phyloP scores from a whole-genome alignment of 1,140 invertebrate species.

The Rhopalosiphum padi region DNA sequence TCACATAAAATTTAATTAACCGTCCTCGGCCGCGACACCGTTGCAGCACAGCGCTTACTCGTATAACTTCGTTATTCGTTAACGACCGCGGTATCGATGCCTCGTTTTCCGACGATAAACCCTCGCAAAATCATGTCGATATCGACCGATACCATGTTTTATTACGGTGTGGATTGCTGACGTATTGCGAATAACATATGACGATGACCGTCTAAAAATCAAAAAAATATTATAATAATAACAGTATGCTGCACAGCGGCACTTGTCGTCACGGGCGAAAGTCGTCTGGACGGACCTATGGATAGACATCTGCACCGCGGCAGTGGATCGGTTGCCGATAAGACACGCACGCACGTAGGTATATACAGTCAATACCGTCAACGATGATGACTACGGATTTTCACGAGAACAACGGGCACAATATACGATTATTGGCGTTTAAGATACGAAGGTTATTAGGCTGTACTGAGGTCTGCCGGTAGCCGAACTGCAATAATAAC shows the following conservation, averaged over 20 bases:
- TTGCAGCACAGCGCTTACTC: no score
- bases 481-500: not conserved
- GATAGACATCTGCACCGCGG: no score
- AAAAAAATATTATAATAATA: not conserved
- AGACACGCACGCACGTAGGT: not conserved
- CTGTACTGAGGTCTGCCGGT: not conserved
- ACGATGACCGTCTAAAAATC: not conserved
- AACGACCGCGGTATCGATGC: not conserved
- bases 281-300: not conserved
- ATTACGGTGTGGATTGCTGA: no score
- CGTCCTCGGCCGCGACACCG: not conserved
- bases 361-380: not conserved
- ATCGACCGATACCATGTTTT: not conserved
- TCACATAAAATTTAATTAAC: slow-evolving; percentile 32
- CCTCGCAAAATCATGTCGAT: not conserved
- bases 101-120: not conserved
- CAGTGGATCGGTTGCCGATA: not conserved
- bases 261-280: not conserved
- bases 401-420: not conserved
- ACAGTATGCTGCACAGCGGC: not conserved
- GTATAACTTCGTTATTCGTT: not conserved
- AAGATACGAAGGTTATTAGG: not conserved
- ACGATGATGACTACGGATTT: slow-evolving; percentile 17
- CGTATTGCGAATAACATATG: not conserved
- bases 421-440: not conserved